Evolutionary conservation across 2,888 invertebrate species (phyloP).

Genomic region (Resseliella maxima): DNA sequence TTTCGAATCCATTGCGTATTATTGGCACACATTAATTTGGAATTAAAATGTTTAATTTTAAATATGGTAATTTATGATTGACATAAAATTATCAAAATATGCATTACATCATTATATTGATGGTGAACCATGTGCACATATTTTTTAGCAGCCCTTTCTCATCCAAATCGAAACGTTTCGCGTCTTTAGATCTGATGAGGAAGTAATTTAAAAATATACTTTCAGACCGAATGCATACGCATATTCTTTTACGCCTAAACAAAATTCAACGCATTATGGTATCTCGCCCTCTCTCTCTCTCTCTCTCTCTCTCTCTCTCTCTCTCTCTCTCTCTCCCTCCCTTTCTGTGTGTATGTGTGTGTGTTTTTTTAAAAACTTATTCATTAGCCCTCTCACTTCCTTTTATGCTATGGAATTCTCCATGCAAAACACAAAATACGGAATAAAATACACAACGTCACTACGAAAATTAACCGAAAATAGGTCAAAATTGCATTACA

Average conservation of each 20-base stretch:
- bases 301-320: too few relatives aligned
- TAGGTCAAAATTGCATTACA: constrained; percentile 39
- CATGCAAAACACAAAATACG: neutral
- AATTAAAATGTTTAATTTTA: constrained; percentile 29
- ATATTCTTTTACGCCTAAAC: too few relatives aligned
- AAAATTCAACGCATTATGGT: too few relatives aligned
- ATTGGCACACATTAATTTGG: neutral
- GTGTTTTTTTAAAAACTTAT: neutral
- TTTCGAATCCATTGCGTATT: neutral
- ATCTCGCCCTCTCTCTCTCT: too few relatives aligned
- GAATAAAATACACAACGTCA: neutral
- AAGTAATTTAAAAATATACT: too few relatives aligned
- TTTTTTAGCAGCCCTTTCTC: neutral
- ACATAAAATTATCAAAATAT: constrained; percentile 39
- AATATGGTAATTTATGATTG: constrained; percentile 41
- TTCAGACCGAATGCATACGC: too few relatives aligned
- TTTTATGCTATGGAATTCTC: constrained; percentile 16
- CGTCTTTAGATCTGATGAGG: too few relatives aligned
- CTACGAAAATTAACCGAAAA: neutral
- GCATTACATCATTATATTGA: neutral
- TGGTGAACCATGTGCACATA: neutral
- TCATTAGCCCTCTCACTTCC: constrained; percentile 13
- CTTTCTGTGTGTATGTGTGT: too few relatives aligned
- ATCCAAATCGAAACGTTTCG: too few relatives aligned
- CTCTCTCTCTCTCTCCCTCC: neutral